Evolutionary conservation across 2,113 vertebrate species (phyloP).

Genomic region (Megaleporinus macrocephalus): DNA sequence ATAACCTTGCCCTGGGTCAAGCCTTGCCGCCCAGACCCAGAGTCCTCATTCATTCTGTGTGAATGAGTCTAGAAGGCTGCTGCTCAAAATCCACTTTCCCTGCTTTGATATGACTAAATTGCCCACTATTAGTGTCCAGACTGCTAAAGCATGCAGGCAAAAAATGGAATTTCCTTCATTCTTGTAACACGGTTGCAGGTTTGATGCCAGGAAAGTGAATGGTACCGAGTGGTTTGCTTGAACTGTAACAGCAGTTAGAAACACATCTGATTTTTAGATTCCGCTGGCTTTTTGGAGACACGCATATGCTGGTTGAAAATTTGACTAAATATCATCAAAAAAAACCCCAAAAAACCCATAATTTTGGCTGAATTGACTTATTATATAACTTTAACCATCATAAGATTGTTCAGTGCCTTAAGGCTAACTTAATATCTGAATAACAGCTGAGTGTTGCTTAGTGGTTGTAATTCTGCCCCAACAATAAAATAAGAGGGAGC

Average conservation of each 20-base stretch:
- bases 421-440: too few relatives aligned
- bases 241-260: conserved; percentile 17
- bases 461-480: background rate
- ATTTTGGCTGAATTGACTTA: too few relatives aligned
- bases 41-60: conserved; percentile 58
- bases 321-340: too few relatives aligned
- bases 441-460: too few relatives aligned
- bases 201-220: conserved; percentile 30
- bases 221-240: conserved; percentile 34
- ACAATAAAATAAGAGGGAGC: too few relatives aligned
- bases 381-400: too few relatives aligned
- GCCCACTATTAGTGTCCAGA: conserved; percentile 56
- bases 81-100: conserved; percentile 48
- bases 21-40: conserved; percentile 29
- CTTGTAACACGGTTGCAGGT: conserved; percentile 28
- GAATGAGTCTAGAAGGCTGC: conserved; percentile 49
- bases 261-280: conserved; percentile 17
- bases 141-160: conserved; percentile 47
- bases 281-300: conserved; percentile 1
- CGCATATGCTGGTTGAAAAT: background rate
- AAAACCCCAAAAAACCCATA: too few relatives aligned
- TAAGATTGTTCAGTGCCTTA: too few relatives aligned
- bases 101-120: conserved; percentile 56
- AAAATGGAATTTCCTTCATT: conserved; percentile 51
- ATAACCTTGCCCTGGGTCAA: conserved; percentile 51